Evolutionary conservation across 2,113 vertebrate species (phyloP).

Genomic region (Myiopsitta monachus): DNA sequence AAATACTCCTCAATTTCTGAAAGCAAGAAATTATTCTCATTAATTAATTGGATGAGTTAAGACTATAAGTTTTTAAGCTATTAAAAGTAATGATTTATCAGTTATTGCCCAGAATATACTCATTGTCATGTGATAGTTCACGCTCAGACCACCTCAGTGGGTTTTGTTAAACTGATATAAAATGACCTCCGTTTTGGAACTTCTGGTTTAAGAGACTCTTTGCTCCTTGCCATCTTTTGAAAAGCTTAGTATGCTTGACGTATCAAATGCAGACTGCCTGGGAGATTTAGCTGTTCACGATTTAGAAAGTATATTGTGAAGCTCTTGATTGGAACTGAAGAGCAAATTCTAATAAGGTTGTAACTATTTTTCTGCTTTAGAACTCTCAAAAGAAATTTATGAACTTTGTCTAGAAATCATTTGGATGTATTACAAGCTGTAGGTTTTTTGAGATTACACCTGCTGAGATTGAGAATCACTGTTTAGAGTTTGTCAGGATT

Average conservation of each 20-base stretch:
- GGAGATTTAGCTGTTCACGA: neutral
- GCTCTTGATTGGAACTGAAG: neutral
- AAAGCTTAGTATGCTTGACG: neutral
- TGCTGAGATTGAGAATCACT: neutral
- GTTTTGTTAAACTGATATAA: neutral
- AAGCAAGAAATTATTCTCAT: neutral
- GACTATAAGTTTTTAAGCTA: neutral
- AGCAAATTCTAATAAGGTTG: neutral
- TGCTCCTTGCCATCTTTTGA: neutral
- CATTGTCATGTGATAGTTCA: neutral
- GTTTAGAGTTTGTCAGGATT: neutral
- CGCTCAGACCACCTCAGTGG: neutral
- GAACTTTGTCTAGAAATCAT: neutral
- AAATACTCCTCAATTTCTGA: neutral
- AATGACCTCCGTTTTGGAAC: neutral
- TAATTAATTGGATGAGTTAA: neutral
- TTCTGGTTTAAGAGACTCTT: neutral
- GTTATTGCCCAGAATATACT: neutral
- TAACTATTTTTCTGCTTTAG: neutral
- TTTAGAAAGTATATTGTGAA: neutral
- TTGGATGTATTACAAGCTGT: neutral
- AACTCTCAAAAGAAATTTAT: neutral
- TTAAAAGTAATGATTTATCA: neutral
- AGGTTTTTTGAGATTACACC: accelerated
- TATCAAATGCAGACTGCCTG: neutral